Evolutionary conservation across 1,140 invertebrate species (phyloP), one percentile per base, ranked within the genome.

Genomic region (Bicyclus anynana): DNA sequence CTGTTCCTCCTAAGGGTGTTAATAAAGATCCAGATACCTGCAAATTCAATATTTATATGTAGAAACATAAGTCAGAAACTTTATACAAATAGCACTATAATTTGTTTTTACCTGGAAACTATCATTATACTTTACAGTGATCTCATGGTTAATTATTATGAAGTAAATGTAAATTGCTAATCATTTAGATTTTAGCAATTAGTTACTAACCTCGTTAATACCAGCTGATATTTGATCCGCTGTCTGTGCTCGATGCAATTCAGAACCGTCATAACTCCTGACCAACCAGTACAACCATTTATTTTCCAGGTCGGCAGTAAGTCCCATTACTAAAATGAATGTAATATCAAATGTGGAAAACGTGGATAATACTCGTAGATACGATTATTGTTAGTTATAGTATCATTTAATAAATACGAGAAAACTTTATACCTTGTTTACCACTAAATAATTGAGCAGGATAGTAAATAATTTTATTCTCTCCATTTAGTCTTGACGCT

Each of bases 211-310:
- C 71, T 87, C 80, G 55, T 61, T 79, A n/a, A 73, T 55, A 9
- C 77, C 77, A 17, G 72, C 57, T 9, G 78, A 63, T 44, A 89
- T 72, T 62, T 85, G 76, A 57, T 93, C 91, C 5, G 92, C 92
- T 20, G 93, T 93, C 0, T 91, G 90, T 20, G 93, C 93, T 57
- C 90, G 84, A 74, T 93, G 95, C 7, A 96, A 86, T 56, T 91
- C 91, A 0, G 94, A 94, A n/a, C 93, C 93, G 70, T 94, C 92
- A 56, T 92, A 92, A 52, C 94, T 94, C 56, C 93, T 81, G 0
- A 96, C 93, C 17, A 96, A 92, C 94, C 95, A 97, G 73, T 95
- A 97, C 1, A 97, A 82, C 51, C 91, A 90, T 68, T 93, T 91
- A 52, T 92, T 91, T 62, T 94, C 91, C 0, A 94, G 89, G 73